Evolutionary conservation across 2,797 vertebrate genomes (phyloP), one percentile per base, ranked within the genome.

Genomic region (Propithecus perrieri): DNA sequence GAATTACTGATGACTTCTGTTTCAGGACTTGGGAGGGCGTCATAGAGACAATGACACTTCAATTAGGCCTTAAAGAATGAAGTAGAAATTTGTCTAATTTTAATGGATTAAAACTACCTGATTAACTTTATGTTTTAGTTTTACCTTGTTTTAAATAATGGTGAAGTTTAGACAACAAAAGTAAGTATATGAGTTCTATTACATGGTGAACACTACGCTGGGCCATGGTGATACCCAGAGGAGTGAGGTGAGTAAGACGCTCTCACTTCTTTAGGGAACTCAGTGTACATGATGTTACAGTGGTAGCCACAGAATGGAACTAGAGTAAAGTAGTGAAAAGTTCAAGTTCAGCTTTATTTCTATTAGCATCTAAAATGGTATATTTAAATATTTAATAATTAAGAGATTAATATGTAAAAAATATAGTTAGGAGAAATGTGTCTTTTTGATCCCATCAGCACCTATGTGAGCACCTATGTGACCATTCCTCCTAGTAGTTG

Each of bases 101-200:
- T 48, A 75, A 69, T 24, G 85, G 8, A 63, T 74, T 94, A 59
- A 59, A 94, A 55, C 84, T 38, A 91, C 7, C 35, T 63, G 75
- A 46, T 78, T 61, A 76, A 79, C 38, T 87, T 80, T 35, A 67
- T 72, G 43, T 86, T 65, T 69, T 79, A 85, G 41, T 46, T 74
- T 61, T 85, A 30, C 46, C 20, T 86, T 69, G 26, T 90, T 92
- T 85, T 94, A 85, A 87, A 43, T 84, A 69, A 18, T 95, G 78
- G 33, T 71, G 53, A 81, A 38, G 10, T 65, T 89, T 92, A 80
- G 75, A 63, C 35, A 65, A 69, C 33, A 50, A 30, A 33, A 17
- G 26, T 80, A 76, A 94, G 55, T 48, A 10, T 33, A 15, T 35
- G 33, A 53, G 30, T 76, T 76, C 15, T 80, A 5, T 24, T 63